phyloP scores from a whole-genome alignment of 35 echinoderm and acorn worm species.

The Patiria miniata region DNA sequence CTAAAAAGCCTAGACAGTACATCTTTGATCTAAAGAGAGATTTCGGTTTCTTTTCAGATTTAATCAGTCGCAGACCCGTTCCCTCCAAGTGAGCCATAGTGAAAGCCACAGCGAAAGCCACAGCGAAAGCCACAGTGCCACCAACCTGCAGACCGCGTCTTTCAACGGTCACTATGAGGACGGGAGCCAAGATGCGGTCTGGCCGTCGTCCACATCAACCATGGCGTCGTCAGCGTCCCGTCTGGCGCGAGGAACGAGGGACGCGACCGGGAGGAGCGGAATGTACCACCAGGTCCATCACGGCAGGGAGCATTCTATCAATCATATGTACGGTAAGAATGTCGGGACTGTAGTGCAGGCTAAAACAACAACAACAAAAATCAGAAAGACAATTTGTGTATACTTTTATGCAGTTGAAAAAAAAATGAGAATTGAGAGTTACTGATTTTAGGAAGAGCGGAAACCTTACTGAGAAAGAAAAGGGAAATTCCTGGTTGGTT shows the following conservation, averaged over 20 bases:
- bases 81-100: too few species aligned
- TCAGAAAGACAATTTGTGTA: constrained; percentile 19
- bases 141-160: not conserved
- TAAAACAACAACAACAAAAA: not conserved
- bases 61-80: not conserved
- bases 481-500: too few species aligned
- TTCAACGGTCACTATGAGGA: not conserved
- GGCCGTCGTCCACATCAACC: not conserved
- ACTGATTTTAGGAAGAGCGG: not conserved
- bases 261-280: not conserved
- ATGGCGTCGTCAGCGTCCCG: not conserved
- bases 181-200: too few species aligned
- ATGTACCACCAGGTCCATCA: not conserved
- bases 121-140: too few species aligned
- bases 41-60: constrained; percentile 1
- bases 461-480: too few species aligned
- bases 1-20: too few species aligned
- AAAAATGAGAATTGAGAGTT: not conserved
- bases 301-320: constrained; percentile 3
- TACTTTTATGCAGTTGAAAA: not conserved
- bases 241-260: not conserved
- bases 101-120: too few species aligned
- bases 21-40: not conserved
- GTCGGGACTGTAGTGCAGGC: not conserved
- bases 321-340: constrained; percentile 39